Conservation (phyloP, 1,140 invertebrate genomes). For the Nomia melanderi region DNA sequence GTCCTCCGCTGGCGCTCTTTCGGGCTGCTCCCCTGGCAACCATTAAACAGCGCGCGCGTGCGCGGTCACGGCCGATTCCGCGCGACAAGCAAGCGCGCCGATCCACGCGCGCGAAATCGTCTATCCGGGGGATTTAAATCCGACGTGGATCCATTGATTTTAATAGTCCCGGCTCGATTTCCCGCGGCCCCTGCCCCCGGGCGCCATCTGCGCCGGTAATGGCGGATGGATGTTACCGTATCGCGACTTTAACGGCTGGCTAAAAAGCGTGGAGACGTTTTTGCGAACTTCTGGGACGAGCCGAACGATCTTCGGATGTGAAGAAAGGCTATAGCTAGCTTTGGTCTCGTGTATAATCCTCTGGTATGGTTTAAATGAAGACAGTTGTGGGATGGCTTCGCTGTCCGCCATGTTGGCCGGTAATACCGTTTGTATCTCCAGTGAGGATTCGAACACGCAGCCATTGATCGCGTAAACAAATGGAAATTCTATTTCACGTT, state of each 20-base stretch:
- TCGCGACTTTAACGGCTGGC: background rate
- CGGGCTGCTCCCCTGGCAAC: conserved; percentile 18
- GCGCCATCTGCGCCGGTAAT: background rate
- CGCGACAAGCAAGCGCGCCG: conserved; percentile 25
- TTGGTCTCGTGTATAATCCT: background rate
- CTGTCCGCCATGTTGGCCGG: background rate
- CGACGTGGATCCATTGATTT: background rate
- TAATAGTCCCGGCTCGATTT: background rate
- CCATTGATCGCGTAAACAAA: too few species aligned
- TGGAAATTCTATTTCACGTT: too few species aligned
- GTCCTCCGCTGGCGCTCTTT: conserved; percentile 1
- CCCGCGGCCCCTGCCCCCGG: too few species aligned
- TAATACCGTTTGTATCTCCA: background rate
- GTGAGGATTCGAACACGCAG: too few species aligned
- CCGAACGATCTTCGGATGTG: background rate
- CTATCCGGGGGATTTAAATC: conserved; percentile 16
- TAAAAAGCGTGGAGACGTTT: background rate
- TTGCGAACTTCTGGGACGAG: background rate
- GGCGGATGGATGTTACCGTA: background rate
- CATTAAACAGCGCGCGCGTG: conserved; percentile 33
- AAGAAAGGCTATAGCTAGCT: background rate
- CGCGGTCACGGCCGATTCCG: background rate
- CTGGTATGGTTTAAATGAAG: too few species aligned
- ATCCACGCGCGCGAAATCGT: conserved; percentile 26
- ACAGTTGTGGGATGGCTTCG: too few species aligned